These are phyloP conservation scores for Grus americana DNA, from an alignment of 2,113 vertebrate genomes.

Conservation along the genomic window DNA sequence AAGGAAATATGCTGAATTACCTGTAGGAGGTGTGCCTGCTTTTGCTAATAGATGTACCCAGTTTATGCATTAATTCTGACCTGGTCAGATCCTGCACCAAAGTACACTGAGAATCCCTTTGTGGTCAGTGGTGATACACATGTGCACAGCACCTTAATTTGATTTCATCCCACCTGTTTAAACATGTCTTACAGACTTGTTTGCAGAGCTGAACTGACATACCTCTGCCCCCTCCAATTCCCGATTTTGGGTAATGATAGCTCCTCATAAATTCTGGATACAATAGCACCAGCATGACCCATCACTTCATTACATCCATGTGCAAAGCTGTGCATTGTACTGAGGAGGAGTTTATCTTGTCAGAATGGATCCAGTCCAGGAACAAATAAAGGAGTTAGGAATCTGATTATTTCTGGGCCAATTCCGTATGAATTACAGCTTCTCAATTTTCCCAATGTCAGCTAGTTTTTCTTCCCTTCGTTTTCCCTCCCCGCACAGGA, in stretches of 20 bases:
- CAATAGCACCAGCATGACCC: conserved; percentile 48
- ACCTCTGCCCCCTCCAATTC: not conserved
- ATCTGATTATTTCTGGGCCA: conserved; percentile 62
- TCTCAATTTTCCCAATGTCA: conserved; percentile 64
- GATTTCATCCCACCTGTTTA: not conserved
- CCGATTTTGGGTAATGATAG: not conserved
- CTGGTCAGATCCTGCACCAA: not conserved
- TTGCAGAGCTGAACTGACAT: conserved; percentile 28
- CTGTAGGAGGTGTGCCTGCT: conserved; percentile 49
- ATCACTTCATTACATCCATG: conserved; percentile 63
- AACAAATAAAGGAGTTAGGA: conserved; percentile 65
- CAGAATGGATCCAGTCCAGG: conserved; percentile 64
- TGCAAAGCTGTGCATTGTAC: conserved; percentile 43
- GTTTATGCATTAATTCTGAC: not conserved
- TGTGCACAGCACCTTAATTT: not conserved
- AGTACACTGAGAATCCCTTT: not conserved
- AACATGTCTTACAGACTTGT: conserved; percentile 17
- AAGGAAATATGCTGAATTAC: not conserved
- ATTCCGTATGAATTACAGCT: conserved; percentile 10
- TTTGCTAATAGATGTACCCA: not conserved
- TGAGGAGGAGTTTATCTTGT: conserved; percentile 61
- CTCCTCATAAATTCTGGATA: conserved; percentile 60
- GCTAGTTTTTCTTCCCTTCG: conserved; percentile 38
- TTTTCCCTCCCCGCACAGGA: not conserved
- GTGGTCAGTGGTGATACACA: not conserved